Base-by-base conservation (phyloP, 2,113 vertebrate genomes). In the Pyxicephalus adspersus region DNA sequence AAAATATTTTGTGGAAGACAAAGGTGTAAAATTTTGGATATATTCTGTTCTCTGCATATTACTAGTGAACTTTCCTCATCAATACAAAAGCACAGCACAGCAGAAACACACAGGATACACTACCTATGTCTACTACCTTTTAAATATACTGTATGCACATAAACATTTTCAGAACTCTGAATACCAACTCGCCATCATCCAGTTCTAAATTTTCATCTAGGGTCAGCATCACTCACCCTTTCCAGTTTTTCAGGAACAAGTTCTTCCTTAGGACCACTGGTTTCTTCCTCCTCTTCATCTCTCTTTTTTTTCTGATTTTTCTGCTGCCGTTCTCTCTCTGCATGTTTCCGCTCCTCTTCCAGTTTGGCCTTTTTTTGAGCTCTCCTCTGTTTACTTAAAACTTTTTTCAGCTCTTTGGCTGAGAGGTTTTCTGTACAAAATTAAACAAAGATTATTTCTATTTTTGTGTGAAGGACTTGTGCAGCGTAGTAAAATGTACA, bases 371-470 rank as follows among this genome's bases (percentile, higher is more conserved):
- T 94, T 76, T 93, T 94, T 84, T 94, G 91, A 26, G 93, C 91
- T 90, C 93, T 89, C 85, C 93, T 90, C 77, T 93, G 92, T 71
- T 94, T 94, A 77, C 93, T 94, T 73, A 94, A 91, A 86, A 94
- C 89, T 86, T 94, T 94, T 87, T 94, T 94, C 83, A 94, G 54
- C 84, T 94, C 93, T 91, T 94, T 94, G 83, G 92, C 90, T 16
- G 92, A 92, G 70, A 94, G 86, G 61, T 92, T 93, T 90, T 93
- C 93, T 94, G 86, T 1, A 84, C 29, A 78, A 80, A 83, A 61
- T 11, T 80, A 85, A 86, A 57, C 38, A 4, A 85, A 16, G 18
- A 68, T 50, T 7, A 9, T n/a, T 65, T 7, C 38, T 38, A 4
- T 28, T 5, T 1, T 13, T 22, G 13, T 34, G 9, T 22, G 28